Base-by-base conservation (phyloP, 2,113 vertebrate species). In the Lathamus discolor region DNA sequence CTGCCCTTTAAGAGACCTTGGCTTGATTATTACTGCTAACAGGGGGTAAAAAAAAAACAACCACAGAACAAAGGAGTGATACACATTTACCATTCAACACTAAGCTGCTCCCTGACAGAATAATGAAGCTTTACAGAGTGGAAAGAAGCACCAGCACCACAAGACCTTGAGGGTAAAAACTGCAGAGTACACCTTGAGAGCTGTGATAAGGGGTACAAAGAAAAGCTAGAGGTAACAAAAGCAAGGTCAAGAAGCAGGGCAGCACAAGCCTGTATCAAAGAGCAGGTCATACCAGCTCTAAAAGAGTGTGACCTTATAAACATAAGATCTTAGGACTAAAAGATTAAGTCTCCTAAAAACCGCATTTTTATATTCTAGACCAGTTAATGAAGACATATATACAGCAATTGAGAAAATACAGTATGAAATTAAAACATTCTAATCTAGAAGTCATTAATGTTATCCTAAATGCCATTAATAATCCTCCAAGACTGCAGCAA, bases 201-300 rank as follows among this genome's bases (percentile, higher is more conserved):
- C 44, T 33, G 35, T 39, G 31, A 35, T 63, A 73, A 73, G 14
- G 12, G 8, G 11, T 48, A 69, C 48, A 94, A 92, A 93, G 39
- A 33, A 88, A 72, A 85, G 29, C 28, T 17, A 31, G 51, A 75
- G 41, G 11, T 46, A 67, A 83, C 33, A 93, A 86, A 85, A 88
- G 63, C 93, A 92, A 96, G 90, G 88, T 69, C 87, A 93, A 94
- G 70, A 66, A 77, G 67, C 28, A 37, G 54, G 41, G 63, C 48
- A 95, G n/a, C 1, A 1, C n/a, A 79, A 80, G 24, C 25, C 57
- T 52, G 4, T 29, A 74, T 70, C 85, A 90, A 61, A 79, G 19
- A 75, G 57, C 22, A 85, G 70, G 82, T 73, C 62, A 57, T n/a
- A 29, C 29, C 67, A 88, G 28, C 27, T 68, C 23, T 19, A 39